phyloP scores from a whole-genome alignment of 2,797 vertebrate species.

The Nannoperca obscura region DNA sequence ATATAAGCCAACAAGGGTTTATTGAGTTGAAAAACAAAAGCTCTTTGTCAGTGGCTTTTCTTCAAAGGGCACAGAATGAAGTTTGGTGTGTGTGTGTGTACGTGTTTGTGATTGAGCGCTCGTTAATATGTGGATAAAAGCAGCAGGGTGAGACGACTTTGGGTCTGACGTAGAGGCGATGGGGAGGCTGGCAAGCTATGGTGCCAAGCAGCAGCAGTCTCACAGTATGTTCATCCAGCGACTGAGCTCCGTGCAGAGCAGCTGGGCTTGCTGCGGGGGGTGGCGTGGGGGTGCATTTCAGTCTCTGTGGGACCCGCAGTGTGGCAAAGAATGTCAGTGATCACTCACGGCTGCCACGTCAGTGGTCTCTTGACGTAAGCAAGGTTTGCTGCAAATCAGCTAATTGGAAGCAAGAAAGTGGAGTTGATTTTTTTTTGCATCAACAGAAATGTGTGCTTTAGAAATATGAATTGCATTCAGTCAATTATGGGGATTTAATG shows the following conservation, averaged over 20 bases:
- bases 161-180: conserved; percentile 27
- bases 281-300: conserved; percentile 2
- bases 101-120: background rate
- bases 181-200: conserved; percentile 23
- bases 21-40: conserved; percentile 57
- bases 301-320: conserved; percentile 20
- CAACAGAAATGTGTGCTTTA: conserved; percentile 22
- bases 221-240: conserved; percentile 2
- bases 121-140: conserved; percentile 34
- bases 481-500: conserved; percentile 45
- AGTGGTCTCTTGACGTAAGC: conserved; percentile 4
- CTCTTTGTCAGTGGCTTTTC: conserved; percentile 53
- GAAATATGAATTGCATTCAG: conserved; percentile 45
- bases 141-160: conserved; percentile 30
- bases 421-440: conserved; percentile 8
- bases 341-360: conserved; percentile 19
- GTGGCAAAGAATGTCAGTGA: conserved; percentile 20
- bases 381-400: conserved; percentile 16
- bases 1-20: conserved; percentile 26
- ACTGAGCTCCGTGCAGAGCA: conserved; percentile 22
- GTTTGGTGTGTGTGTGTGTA: background rate
- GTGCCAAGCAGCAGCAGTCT: conserved; percentile 19
- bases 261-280: conserved; percentile 4
- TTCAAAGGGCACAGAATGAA: conserved; percentile 35
- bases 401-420: conserved; percentile 23